Percentiles rank a stretch among this genome's conserved stretches.
Evolutionary conservation across 2,797 vertebrate genomes (phyloP).

Genomic region (Macropus fuliginosus): DNA sequence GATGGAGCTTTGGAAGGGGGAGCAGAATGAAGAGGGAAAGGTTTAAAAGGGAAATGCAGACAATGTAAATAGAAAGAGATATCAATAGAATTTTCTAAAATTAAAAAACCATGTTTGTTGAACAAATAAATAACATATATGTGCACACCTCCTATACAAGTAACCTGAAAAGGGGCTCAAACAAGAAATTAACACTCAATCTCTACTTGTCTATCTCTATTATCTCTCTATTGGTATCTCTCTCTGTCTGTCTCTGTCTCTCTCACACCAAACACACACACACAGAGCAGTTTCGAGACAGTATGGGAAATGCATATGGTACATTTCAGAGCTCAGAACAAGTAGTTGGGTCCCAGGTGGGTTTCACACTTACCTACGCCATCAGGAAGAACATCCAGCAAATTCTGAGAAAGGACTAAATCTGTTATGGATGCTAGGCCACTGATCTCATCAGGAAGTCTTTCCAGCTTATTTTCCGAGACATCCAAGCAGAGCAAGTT

Average conservation of each 20-base stretch:
- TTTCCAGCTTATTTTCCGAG: slow-evolving; percentile 97
- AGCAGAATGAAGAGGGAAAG: background rate
- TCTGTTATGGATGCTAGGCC: slow-evolving; percentile 92
- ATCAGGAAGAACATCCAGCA: slow-evolving; percentile 93
- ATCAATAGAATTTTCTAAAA: background rate
- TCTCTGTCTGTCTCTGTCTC: background rate
- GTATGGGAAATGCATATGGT: background rate
- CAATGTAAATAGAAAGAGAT: background rate
- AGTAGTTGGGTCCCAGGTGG: background rate
- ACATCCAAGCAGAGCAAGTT: slow-evolving; percentile 96
- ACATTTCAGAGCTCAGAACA: background rate
- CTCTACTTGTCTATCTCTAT: background rate
- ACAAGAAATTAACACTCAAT: background rate
- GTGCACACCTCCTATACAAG: background rate
- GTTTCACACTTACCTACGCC: slow-evolving; percentile 90
- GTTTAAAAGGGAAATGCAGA: background rate
- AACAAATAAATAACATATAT: background rate
- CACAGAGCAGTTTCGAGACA: background rate
- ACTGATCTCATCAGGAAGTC: slow-evolving; percentile 95
- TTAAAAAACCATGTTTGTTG: background rate
- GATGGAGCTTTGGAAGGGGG: background rate
- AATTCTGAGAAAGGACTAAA: slow-evolving; percentile 97
- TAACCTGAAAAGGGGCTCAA: background rate
- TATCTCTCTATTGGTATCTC: too few species aligned
- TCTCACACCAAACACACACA: background rate